A percentile compares a stretch with the other conserved stretches of the same genome.
Evolutionary conservation across 2,888 invertebrate species (phyloP).

Genomic region (Rhodophaea formosa): DNA sequence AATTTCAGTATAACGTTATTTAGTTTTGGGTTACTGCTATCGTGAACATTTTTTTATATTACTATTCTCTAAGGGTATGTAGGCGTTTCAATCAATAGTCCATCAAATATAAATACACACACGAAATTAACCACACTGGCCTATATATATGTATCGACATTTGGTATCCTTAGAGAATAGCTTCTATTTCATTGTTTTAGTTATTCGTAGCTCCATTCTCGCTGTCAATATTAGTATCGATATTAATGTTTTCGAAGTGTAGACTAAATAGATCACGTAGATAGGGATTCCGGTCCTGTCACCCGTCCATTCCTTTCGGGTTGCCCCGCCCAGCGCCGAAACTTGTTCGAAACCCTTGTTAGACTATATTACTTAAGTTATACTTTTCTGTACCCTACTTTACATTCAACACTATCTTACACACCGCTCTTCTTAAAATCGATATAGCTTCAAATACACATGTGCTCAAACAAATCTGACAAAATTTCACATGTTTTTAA

Average conservation of each 20-base stretch:
- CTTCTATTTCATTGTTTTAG: constrained; percentile 6
- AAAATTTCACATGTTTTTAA: constrained; percentile 53
- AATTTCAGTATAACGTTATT: too few species aligned
- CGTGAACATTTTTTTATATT: not conserved
- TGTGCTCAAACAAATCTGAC: constrained; percentile 49
- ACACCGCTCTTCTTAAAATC: constrained; percentile 45
- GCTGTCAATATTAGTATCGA: constrained; percentile 10
- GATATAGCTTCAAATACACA: constrained; percentile 55
- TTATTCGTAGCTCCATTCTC: constrained; percentile 16
- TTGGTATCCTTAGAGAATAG: constrained; percentile 6
- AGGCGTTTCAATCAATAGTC: not conserved
- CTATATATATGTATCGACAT: not conserved
- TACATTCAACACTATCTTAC: constrained; percentile 64
- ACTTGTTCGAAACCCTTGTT: constrained; percentile 56
- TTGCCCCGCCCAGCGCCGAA: constrained; percentile 78
- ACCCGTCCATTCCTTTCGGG: constrained; percentile 58
- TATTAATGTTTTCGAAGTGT: constrained; percentile 64
- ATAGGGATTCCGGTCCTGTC: constrained; percentile 57
- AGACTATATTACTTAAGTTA: constrained; percentile 48
- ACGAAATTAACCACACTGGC: constrained; percentile 3
- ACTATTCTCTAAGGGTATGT: constrained; percentile 5
- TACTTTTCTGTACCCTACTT: constrained; percentile 59
- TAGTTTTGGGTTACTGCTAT: not conserved
- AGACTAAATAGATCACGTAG: constrained; percentile 61
- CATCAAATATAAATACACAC: constrained; percentile 1